Evolutionary conservation across 1,140 invertebrate species (phyloP), one percentile per base, ranked within the genome.

Genomic region (Dolichoris vasculosae): DNA sequence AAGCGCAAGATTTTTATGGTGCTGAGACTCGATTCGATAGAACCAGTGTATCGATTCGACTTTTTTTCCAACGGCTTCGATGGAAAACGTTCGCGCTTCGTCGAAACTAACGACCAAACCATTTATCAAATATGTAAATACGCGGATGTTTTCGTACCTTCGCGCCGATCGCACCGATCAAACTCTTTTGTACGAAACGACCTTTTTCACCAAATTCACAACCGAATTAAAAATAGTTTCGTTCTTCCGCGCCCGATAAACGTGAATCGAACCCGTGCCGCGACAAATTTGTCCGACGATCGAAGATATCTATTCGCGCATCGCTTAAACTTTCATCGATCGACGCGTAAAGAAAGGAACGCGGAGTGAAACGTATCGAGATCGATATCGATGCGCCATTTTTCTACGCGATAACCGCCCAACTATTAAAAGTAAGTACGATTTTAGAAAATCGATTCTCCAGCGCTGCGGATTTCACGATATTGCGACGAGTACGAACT

Each of bases 381-480:
- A 23, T 64, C 7, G 26, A 7, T 11, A 23, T 13, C 30, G 35
- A 40, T 55, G 17, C n/a, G 59, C 32, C 23, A 67, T 80, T 80
- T 81, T 81, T 26, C 13, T 32, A 30, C 9, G 40, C 78, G 63
- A 80, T 46, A 69, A 32, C 32, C 13, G 59, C n/a, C n/a, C 26
- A 69, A 67, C 15, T 26, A 43, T 48, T 30, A 69, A 81, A 69
- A 81, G 59, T 79, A 43, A 80, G 78, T 67, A 23, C 40, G 30
- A 48, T 81, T 40, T 81, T 32, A 23, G 59, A 81, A 48, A 81
- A 69, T 80, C 51, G 46, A 67, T 55, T 40, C 26, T 67, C 20
- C 0, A 23, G 23, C 59, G 63, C 32, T 64, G 77, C 6, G 35
- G 35, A 63, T 0, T 51, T 26, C 32, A 26, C 32, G 23, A 55